Evolutionary conservation across 2,113 vertebrate species (phyloP).

Genomic region (Chloropsis hardwickii): DNA sequence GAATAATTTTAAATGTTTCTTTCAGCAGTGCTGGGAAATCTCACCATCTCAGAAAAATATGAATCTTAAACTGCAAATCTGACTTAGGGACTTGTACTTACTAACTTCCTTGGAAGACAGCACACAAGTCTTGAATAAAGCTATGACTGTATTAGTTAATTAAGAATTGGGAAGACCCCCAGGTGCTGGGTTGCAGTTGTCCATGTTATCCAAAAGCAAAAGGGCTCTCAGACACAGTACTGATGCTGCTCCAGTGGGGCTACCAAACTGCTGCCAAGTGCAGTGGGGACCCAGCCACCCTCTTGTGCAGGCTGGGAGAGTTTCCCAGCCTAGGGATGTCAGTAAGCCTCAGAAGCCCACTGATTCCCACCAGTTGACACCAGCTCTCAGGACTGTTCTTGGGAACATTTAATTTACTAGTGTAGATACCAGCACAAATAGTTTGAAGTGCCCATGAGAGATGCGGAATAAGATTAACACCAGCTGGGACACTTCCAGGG

Average conservation of each 20-base stretch:
- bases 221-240: neutral
- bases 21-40: neutral
- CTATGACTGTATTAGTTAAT: neutral
- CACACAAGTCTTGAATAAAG: neutral
- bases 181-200: neutral
- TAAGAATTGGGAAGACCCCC: neutral
- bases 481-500: slow-evolving; percentile 16
- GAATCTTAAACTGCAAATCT: neutral
- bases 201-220: neutral
- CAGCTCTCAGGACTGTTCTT: neutral
- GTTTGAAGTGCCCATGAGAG: neutral
- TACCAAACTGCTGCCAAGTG: neutral
- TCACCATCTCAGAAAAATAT: neutral
- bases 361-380: neutral
- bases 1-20: neutral
- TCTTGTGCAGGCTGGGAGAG: neutral
- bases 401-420: neutral
- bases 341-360: neutral
- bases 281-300: neutral
- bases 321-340: neutral
- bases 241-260: accelerated
- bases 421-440: neutral
- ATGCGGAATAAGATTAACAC: neutral
- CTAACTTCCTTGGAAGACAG: neutral
- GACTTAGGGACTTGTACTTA: neutral